These are phyloP conservation scores for Gallinago jamesoni DNA, from an alignment of 2,113 vertebrate species.

Conservation along the genomic window DNA sequence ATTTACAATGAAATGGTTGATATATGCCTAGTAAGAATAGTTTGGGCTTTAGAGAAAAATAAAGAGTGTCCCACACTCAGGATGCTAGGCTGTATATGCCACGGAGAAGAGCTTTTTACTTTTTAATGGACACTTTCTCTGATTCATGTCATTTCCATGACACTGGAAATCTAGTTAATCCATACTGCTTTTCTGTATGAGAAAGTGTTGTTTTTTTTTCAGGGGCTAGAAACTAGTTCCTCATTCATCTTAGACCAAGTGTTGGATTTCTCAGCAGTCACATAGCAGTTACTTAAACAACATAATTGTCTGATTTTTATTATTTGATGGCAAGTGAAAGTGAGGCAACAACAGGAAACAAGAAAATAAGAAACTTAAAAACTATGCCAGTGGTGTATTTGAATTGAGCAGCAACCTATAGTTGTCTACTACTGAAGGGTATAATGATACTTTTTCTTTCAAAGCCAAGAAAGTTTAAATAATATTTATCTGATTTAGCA, in stretches of 20 bases:
- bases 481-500: constrained; percentile 46
- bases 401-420: constrained; percentile 23
- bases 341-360: not conserved
- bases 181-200: not conserved
- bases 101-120: not conserved
- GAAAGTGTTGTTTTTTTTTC: not conserved
- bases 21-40: not conserved
- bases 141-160: not conserved
- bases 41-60: not conserved
- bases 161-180: not conserved
- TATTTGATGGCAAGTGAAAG: constrained; percentile 20
- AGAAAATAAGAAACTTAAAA: constrained; percentile 36
- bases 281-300: not conserved
- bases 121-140: not conserved
- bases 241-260: not conserved
- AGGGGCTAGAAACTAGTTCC: not conserved
- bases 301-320: not conserved
- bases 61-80: not conserved
- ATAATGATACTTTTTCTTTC: constrained; percentile 34
- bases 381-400: not conserved
- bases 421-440: not conserved
- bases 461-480: constrained; percentile 48
- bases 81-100: not conserved
- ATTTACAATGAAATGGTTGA: not conserved
- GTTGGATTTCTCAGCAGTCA: constrained; percentile 16